Percentiles rank a stretch among this genome's conserved stretches.
Conservation (phyloP, 2,113 vertebrate genomes). For the Reinhardtius hippoglossoides region DNA sequence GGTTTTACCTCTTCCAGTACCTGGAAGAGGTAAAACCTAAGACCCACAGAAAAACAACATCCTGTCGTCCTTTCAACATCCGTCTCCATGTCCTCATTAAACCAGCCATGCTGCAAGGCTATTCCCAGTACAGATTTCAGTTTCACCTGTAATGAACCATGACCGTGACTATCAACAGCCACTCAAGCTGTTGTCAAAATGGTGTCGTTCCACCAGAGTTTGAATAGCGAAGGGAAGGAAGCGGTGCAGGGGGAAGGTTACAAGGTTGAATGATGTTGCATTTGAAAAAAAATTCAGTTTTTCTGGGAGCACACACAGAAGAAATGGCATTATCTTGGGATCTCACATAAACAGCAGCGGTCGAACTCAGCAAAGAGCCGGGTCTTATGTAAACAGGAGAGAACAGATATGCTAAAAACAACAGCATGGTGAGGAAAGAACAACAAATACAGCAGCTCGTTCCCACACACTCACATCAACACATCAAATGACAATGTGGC, state of each 20-base stretch:
- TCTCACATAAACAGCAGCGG: slow-evolving; percentile 56
- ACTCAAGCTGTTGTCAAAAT: background rate
- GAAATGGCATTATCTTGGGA: slow-evolving; percentile 51
- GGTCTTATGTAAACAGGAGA: slow-evolving; percentile 69
- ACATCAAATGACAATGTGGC: slow-evolving; percentile 57
- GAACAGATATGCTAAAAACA: slow-evolving; percentile 77
- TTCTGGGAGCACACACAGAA: background rate
- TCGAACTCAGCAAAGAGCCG: slow-evolving; percentile 26
- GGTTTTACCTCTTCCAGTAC: background rate
- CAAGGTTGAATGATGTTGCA: background rate
- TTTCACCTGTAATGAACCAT: background rate
- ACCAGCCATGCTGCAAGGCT: background rate
- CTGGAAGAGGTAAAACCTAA: background rate
- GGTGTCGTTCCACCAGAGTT: background rate
- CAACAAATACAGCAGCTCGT: slow-evolving; percentile 76
- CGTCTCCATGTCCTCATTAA: background rate
- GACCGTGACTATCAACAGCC: background rate
- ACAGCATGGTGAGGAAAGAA: slow-evolving; percentile 74
- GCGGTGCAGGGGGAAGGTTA: background rate
- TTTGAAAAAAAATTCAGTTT: background rate
- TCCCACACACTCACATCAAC: slow-evolving; percentile 77
- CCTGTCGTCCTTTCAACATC: background rate
- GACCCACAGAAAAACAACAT: background rate
- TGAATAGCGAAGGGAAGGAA: background rate
- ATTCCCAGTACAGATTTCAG: background rate